Conservation (phyloP, 2,113 vertebrate species). For the Sinocyclocheilus grahami region DNA sequence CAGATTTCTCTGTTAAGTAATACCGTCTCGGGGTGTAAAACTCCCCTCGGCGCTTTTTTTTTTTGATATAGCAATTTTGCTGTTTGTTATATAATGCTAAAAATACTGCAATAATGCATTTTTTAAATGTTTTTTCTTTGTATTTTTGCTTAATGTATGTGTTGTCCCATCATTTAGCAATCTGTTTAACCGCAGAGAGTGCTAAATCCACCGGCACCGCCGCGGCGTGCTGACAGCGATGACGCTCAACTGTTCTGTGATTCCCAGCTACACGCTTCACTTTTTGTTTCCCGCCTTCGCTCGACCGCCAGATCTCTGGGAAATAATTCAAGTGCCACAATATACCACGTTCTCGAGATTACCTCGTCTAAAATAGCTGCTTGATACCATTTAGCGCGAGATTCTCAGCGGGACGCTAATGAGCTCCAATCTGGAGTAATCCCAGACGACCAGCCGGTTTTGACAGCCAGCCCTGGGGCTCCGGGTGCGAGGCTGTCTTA, state of each 20-base stretch:
- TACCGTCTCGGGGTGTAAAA: conserved; percentile 22
- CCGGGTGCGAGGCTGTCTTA: conserved; percentile 41
- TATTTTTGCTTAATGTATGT: conserved; percentile 14
- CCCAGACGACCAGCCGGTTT: conserved; percentile 54
- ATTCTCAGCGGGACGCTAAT: conserved; percentile 59
- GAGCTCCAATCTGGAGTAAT: conserved; percentile 62
- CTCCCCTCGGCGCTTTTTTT: neutral
- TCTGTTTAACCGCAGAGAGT: neutral
- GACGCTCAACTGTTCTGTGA: neutral
- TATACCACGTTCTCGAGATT: conserved; percentile 51
- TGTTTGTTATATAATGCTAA: too few relatives aligned
- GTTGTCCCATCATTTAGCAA: conserved; percentile 7
- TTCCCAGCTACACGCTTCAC: conserved; percentile 9
- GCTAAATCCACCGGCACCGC: neutral
- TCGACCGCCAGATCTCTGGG: conserved; percentile 31
- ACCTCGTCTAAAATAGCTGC: conserved; percentile 59
- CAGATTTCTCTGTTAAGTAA: conserved; percentile 38
- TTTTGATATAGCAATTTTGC: too few relatives aligned
- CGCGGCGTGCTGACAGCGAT: too few relatives aligned
- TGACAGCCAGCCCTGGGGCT: conserved; percentile 55
- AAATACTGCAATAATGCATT: too few relatives aligned
- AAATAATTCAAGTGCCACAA: conserved; percentile 57
- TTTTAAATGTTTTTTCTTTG: neutral
- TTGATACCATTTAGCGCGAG: conserved; percentile 59
- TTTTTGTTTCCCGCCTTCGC: too few relatives aligned